Evolutionary conservation across 2,888 invertebrate genomes (phyloP), one percentile per base, ranked within the genome.

Genomic region (Melipona beecheii): DNA sequence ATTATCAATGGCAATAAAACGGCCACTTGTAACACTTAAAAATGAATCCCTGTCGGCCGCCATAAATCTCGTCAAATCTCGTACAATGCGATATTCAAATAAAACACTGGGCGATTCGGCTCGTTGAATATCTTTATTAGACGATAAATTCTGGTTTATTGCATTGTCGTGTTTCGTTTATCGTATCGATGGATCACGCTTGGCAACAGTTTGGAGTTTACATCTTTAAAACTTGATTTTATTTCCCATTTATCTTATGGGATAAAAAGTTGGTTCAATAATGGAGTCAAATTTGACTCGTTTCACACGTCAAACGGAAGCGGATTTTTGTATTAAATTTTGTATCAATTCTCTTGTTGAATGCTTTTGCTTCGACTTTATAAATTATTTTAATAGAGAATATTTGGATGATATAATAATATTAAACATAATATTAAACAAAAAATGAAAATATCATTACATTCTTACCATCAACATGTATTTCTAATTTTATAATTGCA

Each of bases 1-100:
- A 64, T 73, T 64, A 64, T 31, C 62, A 31, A 24, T 49, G 50
- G 62, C 62, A 73, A 36, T 73, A 62, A 73, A 73, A 64, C 27
- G 13, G 27, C 60, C 49, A 27, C 24, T 49, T 27, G 43, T 73
- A 73, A 50, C 73, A 62, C 73, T 50, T 27, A 27, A 19, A 73
- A 62, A 60, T 31, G 21, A 4, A 17, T 50, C 11, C 9, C 43
- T 21, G n/a, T 21, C 62, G 17, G 27, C 27, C 21, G 27, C n/a
- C n/a, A 62, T 73, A 73, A 73, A 73, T 62, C 50, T 73, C n/a
- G 2, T 15, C 36, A 2, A 73, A 21, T 6, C 50, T 9, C n/a
- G 17, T 17, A 5, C 6, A 13, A 4, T 15, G 11, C 31, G 31
- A 31, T 52, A 31, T 62, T 64, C 11, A 31, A 17, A 71, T 43